Evolutionary conservation across 1,140 invertebrate species (phyloP), one percentile per base, ranked within the genome.

Genomic region (Musca vetustissima): DNA sequence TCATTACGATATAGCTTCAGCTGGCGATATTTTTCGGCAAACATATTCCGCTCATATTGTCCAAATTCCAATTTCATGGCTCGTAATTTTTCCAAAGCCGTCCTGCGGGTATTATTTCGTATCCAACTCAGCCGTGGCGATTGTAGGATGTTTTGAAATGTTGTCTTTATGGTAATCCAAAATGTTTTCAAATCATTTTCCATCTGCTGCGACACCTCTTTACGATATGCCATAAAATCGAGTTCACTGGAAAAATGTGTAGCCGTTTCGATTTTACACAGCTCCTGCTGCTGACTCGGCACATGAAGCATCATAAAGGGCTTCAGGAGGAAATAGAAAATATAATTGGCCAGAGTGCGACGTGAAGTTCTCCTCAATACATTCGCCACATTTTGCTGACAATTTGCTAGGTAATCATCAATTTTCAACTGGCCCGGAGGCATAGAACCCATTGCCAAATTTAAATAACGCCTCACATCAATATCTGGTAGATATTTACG

Each of bases 361-460:
- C 71, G 21, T 1, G 70, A 49, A 2, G 73, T 76, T 0, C 53
- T 17, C 0, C 11, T 8, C 4, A 80, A 8, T 2, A 77, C 21
- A 0, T 24, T 22, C 28, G 22, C 13, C 14, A 80, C 13, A 21
- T 75, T 73, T 0, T 19, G 47, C 11, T 73, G 70, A 25, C 80
- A 80, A 19, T 64, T 73, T 19, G 73, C 69, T 48, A 75, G 72
- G 9, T 77, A 76, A 36, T 78, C 75, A 66, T 74, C 78, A 4
- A 76, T 52, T 1, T 57, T 66, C 22, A 74, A 72, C 6, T 73
- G 70, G 9, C 49, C 1, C 7, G 13, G n/a, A 3, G 28, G 49
- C 6, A 22, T 7, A 1, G 76, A 73, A 3, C 73, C 73, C 14
- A 80, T 50, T 0, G 72, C 72, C 6, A 69, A 21, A 43, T 74